Evolutionary conservation across 2,888 invertebrate species (phyloP).

Genomic region (Acholoe squamosa): DNA sequence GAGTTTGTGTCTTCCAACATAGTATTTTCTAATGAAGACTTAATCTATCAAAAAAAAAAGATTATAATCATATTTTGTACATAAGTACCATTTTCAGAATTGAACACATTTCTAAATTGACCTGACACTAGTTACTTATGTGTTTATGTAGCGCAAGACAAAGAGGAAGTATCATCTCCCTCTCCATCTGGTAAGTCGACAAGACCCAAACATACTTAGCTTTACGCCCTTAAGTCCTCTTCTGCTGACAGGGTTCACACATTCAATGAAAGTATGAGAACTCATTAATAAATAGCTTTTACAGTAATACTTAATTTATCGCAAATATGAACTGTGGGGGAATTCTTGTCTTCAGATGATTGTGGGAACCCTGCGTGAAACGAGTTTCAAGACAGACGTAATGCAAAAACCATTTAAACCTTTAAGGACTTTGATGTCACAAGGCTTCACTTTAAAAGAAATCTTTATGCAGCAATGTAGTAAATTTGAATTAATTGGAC

Average conservation of each 20-base stretch:
- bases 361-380: neutral
- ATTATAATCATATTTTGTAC: neutral
- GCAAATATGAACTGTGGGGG: neutral
- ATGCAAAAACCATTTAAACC: no score
- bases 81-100: neutral
- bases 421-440: no score
- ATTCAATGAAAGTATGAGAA: neutral
- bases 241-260: neutral
- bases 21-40: neutral
- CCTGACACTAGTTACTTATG: neutral
- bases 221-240: neutral
- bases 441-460: no score
- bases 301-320: neutral
- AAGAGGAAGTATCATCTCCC: neutral
- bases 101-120: neutral
- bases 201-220: neutral
- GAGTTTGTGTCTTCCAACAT: no score
- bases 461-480: no score
- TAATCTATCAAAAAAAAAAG: neutral
- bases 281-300: neutral
- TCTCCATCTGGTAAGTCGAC: conserved; percentile 6
- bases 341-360: neutral
- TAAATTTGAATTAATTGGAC: no score
- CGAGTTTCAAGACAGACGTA: no score
- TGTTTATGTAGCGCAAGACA: neutral